Evolutionary conservation across 2,888 invertebrate species (phyloP).

Genomic region (Caenorhabditis uteleia): DNA sequence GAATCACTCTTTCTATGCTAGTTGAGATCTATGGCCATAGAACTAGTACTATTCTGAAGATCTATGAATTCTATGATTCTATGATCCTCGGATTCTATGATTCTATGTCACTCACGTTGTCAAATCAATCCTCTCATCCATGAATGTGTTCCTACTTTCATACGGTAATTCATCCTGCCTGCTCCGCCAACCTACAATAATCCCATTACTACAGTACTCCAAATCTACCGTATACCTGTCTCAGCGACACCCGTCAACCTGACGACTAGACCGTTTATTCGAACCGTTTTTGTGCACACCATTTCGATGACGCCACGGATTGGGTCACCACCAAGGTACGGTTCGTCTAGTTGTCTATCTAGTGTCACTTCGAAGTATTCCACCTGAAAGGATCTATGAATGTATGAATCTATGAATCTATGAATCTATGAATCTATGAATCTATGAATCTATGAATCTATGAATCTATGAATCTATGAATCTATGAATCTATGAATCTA

Average conservation of each 20-base stretch:
- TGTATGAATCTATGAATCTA: neutral
- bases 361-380: slow-evolving; percentile 64
- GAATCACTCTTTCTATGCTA: no score
- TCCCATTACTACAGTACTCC: slow-evolving; percentile 4
- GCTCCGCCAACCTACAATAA: slow-evolving; percentile 54
- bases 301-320: slow-evolving; percentile 58
- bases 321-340: slow-evolving; percentile 59
- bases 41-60: no score
- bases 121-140: slow-evolving; percentile 63
- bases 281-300: slow-evolving; percentile 51
- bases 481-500: no score
- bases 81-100: no score
- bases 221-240: slow-evolving; percentile 14
- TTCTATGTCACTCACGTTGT: slow-evolving; percentile 62
- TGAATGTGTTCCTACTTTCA: slow-evolving; percentile 61
- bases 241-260: slow-evolving; percentile 48
- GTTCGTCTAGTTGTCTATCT: slow-evolving; percentile 53
- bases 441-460: no score
- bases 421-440: neutral
- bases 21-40: no score
- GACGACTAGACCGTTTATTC: slow-evolving; percentile 57
- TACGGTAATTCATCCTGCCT: slow-evolving; percentile 57
- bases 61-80: no score
- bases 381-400: slow-evolving; percentile 45
- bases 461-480: no score